phyloP scores from a whole-genome alignment of 2,888 invertebrate species.

The Polydrusus cervinus region DNA sequence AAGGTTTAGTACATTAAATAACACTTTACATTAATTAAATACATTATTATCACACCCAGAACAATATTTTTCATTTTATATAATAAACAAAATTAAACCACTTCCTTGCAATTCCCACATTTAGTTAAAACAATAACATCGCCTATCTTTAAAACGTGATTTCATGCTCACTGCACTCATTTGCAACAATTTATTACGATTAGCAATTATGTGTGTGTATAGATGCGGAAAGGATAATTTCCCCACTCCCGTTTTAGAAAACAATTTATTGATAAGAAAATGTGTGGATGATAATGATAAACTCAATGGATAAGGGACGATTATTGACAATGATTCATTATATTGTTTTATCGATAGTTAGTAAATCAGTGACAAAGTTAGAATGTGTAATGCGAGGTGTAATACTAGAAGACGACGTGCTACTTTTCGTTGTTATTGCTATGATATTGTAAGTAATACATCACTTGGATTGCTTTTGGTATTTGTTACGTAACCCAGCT shows the following conservation, averaged over 20 bases:
- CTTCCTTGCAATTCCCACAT: slow-evolving; percentile 2
- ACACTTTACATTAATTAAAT: too few relatives aligned
- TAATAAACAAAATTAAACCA: neutral
- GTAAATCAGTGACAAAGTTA: slow-evolving; percentile 29
- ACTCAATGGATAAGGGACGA: slow-evolving; percentile 1
- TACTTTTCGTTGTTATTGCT: slow-evolving; percentile 50
- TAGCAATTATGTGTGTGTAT: neutral
- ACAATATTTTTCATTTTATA: neutral
- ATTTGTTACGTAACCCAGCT: too few relatives aligned
- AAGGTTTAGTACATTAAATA: too few relatives aligned
- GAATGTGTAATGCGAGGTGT: slow-evolving; percentile 42
- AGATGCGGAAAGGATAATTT: neutral
- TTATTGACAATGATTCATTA: slow-evolving; percentile 46
- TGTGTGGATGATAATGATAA: slow-evolving; percentile 13
- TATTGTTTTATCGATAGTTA: slow-evolving; percentile 30
- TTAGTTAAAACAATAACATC: slow-evolving; percentile 9
- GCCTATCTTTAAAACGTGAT: slow-evolving; percentile 21
- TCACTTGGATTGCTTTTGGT: too few relatives aligned
- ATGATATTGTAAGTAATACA: slow-evolving; percentile 47
- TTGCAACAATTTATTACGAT: neutral
- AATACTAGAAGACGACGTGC: slow-evolving; percentile 5
- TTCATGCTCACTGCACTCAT: neutral
- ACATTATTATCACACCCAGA: neutral
- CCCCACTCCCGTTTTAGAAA: neutral
- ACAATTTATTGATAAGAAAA: slow-evolving; percentile 22